These are phyloP conservation scores for Petrolisthes cinctipes DNA, from an alignment of 2,888 invertebrate genomes.

Conservation along the genomic window DNA sequence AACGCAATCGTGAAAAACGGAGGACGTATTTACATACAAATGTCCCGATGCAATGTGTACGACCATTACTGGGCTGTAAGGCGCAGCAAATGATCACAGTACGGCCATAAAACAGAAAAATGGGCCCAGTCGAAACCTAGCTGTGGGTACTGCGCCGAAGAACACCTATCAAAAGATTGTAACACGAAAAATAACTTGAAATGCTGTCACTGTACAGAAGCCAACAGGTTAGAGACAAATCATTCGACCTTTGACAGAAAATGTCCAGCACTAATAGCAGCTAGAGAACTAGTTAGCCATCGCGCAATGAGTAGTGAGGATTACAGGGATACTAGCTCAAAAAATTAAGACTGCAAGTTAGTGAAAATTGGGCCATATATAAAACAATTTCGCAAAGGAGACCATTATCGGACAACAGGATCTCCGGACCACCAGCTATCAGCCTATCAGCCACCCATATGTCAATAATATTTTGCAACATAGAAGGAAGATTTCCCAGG, in stretches of 20 bases:
- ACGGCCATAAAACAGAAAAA: not conserved
- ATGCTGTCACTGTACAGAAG: too few relatives aligned
- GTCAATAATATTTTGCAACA: too few relatives aligned
- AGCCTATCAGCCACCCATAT: too few relatives aligned
- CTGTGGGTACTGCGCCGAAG: not conserved
- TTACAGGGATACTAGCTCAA: not conserved
- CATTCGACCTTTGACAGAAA: slow-evolving; percentile 1
- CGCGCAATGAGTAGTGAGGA: not conserved
- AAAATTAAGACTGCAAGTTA: not conserved
- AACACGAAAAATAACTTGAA: too few relatives aligned
- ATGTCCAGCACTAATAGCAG: not conserved
- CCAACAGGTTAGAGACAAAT: too few relatives aligned
- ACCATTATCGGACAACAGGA: not conserved
- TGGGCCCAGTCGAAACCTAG: not conserved
- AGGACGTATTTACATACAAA: not conserved
- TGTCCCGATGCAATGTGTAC: not conserved
- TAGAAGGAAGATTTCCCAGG: too few relatives aligned
- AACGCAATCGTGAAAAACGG: too few relatives aligned
- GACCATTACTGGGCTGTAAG: not conserved
- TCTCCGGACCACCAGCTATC: too few relatives aligned
- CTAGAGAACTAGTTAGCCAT: not conserved
- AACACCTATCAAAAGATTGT: not conserved
- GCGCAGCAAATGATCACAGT: not conserved
- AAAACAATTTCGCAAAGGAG: not conserved
- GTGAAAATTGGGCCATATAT: not conserved